phyloP scores from a whole-genome alignment of 2,113 vertebrate species.

The Melanocharis versteri region DNA sequence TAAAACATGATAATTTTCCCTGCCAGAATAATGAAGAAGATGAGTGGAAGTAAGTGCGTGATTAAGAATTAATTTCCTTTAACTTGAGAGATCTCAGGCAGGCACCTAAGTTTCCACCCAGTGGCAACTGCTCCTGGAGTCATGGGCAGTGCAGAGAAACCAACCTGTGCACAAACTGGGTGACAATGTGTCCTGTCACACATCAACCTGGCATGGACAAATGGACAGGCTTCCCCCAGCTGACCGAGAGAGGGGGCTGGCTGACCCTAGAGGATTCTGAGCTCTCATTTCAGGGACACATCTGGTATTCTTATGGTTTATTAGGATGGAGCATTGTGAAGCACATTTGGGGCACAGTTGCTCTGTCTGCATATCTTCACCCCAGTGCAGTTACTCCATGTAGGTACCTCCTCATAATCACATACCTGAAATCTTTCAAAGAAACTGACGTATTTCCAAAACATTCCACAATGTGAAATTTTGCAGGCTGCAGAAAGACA shows the following conservation, averaged over 20 bases:
- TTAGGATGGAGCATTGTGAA: background rate
- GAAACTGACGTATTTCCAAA: background rate
- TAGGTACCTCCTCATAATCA: background rate
- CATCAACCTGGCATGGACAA: rapidly evolving
- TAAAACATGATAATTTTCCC: background rate
- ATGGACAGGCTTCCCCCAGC: background rate
- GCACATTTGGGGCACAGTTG: background rate
- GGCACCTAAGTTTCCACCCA: background rate
- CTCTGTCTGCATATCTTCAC: background rate
- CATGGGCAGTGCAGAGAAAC: background rate
- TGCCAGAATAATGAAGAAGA: background rate
- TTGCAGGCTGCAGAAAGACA: background rate
- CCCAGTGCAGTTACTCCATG: background rate
- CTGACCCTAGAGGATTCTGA: background rate
- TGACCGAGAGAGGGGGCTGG: rapidly evolving
- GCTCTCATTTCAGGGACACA: background rate
- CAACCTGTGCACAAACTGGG: background rate
- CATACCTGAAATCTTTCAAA: background rate
- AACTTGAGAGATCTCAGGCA: background rate
- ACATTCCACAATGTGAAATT: background rate
- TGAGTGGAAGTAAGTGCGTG: background rate
- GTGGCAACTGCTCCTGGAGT: background rate
- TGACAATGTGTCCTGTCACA: background rate
- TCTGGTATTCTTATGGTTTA: background rate
- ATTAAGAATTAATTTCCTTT: constrained; percentile 21